phyloP scores from a whole-genome alignment of 2,888 invertebrate genomes.

The Perdita meconis region DNA sequence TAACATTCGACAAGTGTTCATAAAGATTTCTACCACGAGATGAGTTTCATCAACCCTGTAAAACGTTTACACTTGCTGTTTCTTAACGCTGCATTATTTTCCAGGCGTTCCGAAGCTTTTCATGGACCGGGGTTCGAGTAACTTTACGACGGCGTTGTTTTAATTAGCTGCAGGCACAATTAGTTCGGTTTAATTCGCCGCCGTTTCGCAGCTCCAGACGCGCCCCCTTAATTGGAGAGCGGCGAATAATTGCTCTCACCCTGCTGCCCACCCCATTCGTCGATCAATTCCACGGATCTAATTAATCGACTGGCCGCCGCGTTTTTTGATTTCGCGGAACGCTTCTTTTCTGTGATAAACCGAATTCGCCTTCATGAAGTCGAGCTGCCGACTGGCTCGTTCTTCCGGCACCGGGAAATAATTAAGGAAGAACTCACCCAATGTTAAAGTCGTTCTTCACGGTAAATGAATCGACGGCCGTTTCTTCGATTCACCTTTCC shows the following conservation, averaged over 20 bases:
- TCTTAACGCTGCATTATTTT: constrained; percentile 21
- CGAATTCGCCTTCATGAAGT: constrained; percentile 20
- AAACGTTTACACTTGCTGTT: constrained; percentile 14
- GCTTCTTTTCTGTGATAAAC: constrained; percentile 10
- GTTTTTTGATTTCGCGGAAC: constrained; percentile 24
- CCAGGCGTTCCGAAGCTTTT: constrained; percentile 34
- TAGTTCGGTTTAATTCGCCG: constrained; percentile 57
- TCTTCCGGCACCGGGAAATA: constrained; percentile 24
- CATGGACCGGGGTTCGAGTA: constrained; percentile 30
- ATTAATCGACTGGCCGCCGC: constrained; percentile 44
- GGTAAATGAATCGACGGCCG: constrained; percentile 30
- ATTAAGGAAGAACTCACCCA: constrained; percentile 24
- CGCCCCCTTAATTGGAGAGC: constrained; percentile 55
- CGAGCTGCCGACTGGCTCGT: constrained; percentile 8
- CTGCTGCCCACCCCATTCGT: not conserved
- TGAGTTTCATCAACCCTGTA: not conserved
- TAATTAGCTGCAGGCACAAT: constrained; percentile 59
- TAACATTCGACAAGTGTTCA: constrained; percentile 1
- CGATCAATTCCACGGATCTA: constrained; percentile 50
- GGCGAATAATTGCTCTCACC: constrained; percentile 44
- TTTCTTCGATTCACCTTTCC: constrained; percentile 8
- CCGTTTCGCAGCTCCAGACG: constrained; percentile 55
- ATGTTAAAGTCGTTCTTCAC: constrained; percentile 11
- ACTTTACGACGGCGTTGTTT: constrained; percentile 56
- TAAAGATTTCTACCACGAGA: not conserved